Conservation (phyloP, 2,113 vertebrate species). For the Phocoena phocoena region DNA sequence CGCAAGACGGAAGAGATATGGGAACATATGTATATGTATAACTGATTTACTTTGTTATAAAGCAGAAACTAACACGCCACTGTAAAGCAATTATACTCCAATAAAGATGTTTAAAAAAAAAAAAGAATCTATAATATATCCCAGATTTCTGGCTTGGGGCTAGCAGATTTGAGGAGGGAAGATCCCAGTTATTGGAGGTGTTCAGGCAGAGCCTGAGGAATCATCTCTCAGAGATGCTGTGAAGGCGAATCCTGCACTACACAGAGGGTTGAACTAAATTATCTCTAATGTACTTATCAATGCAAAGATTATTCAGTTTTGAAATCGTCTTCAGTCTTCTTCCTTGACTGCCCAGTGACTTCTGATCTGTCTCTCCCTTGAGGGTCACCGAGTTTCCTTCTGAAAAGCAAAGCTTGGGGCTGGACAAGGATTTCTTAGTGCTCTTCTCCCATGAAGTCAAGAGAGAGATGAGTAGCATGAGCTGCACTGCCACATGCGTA, state of each 20-base stretch:
- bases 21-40: too few species aligned
- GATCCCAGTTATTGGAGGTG: neutral
- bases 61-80: too few species aligned
- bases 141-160: neutral
- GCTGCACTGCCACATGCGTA: neutral
- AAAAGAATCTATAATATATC: neutral
- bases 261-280: neutral
- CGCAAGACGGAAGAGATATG: too few species aligned
- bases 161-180: neutral
- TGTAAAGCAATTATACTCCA: too few species aligned
- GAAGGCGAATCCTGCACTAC: neutral
- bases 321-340: neutral
- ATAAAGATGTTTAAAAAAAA: too few species aligned
- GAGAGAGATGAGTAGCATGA: neutral
- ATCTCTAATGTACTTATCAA: neutral
- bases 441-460: neutral
- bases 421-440: neutral
- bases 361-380: neutral
- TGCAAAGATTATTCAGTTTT: neutral
- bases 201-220: neutral
- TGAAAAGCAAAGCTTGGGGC: slow-evolving; percentile 11
- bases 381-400: neutral
- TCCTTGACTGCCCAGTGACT: neutral
- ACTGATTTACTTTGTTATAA: too few species aligned
- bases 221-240: neutral